Base-by-base conservation (phyloP, 2,797 vertebrate genomes). In the Eulemur albifrons region DNA sequence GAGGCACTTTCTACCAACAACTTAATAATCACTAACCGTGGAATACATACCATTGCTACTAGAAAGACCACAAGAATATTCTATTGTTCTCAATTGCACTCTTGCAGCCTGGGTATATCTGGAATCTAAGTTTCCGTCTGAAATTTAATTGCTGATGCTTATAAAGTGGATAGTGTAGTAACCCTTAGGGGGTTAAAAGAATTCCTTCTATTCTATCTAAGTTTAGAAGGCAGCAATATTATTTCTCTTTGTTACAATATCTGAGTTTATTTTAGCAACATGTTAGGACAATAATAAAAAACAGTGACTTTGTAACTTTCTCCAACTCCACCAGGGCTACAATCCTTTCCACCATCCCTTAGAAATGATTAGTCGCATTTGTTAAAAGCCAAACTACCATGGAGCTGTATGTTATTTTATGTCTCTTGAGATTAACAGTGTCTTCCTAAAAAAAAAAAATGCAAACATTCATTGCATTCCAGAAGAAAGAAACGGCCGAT, bases 201-300 rank as follows among this genome's bases (percentile, higher is more conserved):
- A 97, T 97, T 98, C 79, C 70, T 98, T 97, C 95, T 96, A 94
- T 97, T 93, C 89, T 97, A 87, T 94, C 94, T 92, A 96, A 95
- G 77, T 88, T 97, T 97, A 93, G 93, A 94, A 96, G 87, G 92
- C 79, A 73, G 81, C 65, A 90, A 96, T 97, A 1, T 40, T 93
- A 45, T 86, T 93, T 0, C 82, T 92, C 82, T 97, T 97, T 87
- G 85, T 95, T 96, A 95, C 83, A 97, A 96, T 76, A 97, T 93
- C 96, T 97, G 82, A 97, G 92, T 97, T 98, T 97, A 97, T 97
- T 98, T 98, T 97, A 97, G 96, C 81, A 94, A 92, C 70, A 80
- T 93, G 95, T 97, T 97, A 96, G 92, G 96, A 84, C 88, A 97
- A 90, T 96, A 97, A 96, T 92, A 93, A 97, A 92, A 91, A 95